Conservation (phyloP, 2,888 invertebrate genomes). For the Anarsia innoxiella region DNA sequence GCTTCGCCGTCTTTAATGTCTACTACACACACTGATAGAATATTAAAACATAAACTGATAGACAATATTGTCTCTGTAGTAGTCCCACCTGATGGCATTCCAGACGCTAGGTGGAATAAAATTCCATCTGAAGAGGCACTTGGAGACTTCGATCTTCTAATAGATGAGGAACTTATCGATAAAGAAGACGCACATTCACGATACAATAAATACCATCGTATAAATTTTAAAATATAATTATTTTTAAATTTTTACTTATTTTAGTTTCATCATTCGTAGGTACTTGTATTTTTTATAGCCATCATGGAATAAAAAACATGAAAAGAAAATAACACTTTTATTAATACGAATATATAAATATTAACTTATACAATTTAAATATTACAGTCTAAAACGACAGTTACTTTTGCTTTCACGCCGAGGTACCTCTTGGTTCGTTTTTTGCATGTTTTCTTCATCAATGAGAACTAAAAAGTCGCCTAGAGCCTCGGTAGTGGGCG, state of each 20-base stretch:
- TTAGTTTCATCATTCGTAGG: too few relatives aligned
- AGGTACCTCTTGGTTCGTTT: conserved; percentile 24
- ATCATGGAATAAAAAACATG: too few relatives aligned
- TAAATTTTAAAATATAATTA: conserved; percentile 1
- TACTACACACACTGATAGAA: conserved; percentile 93
- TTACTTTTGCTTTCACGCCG: conserved; percentile 14
- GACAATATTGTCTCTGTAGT: conserved; percentile 93
- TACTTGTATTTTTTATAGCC: neutral
- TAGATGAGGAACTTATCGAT: conserved; percentile 83
- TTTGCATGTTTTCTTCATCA: conserved; percentile 87
- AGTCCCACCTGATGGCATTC: conserved; percentile 88
- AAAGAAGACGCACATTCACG: conserved; percentile 59
- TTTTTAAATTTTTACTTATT: neutral
- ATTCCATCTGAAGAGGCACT: conserved; percentile 81
- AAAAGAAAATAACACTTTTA: too few relatives aligned
- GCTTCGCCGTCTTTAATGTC: conserved; percentile 95
- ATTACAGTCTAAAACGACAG: neutral
- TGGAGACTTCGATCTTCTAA: conserved; percentile 77
- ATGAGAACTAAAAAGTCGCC: conserved; percentile 90
- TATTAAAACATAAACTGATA: conserved; percentile 92
- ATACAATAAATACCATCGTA: conserved; percentile 2
- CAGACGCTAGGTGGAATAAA: conserved; percentile 91
- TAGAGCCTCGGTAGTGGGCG: conserved; percentile 81
- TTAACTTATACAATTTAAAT: too few relatives aligned
- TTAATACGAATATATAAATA: too few relatives aligned